phyloP scores from a whole-genome alignment of 2,888 invertebrate genomes.

The Cheilosia scutellata region DNA sequence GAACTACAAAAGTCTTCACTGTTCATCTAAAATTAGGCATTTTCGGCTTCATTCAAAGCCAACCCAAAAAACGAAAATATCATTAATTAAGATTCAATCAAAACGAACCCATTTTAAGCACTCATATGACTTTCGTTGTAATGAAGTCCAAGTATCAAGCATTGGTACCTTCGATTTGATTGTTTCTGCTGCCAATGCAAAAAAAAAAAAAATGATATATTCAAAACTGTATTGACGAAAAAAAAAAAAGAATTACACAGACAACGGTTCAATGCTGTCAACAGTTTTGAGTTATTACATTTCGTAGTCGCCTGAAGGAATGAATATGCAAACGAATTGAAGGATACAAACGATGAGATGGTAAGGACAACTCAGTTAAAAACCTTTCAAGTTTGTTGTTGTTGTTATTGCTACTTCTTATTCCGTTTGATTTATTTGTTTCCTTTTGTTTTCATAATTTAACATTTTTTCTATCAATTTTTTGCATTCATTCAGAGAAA shows the following conservation, averaged over 20 bases:
- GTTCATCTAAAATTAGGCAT: too few relatives aligned
- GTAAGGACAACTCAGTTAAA: slow-evolving; percentile 3
- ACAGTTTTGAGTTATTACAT: slow-evolving; percentile 73
- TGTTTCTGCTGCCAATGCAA: slow-evolving; percentile 2
- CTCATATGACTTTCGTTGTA: neutral
- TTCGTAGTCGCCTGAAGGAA: slow-evolving; percentile 69
- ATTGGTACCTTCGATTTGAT: neutral
- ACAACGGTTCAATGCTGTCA: slow-evolving; percentile 64
- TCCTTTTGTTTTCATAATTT: slow-evolving; percentile 49
- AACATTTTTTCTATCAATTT: slow-evolving; percentile 27
- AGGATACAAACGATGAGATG: slow-evolving; percentile 51
- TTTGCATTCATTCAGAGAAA: slow-evolving; percentile 22
- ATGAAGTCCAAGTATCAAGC: neutral
- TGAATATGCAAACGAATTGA: slow-evolving; percentile 67
- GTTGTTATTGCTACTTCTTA: slow-evolving; percentile 40
- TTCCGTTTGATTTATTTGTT: slow-evolving; percentile 47
- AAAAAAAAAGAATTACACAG: slow-evolving; percentile 29
- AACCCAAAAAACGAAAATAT: too few relatives aligned
- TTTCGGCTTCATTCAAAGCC: too few relatives aligned
- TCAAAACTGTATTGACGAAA: slow-evolving; percentile 39
- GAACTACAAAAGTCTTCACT: too few relatives aligned
- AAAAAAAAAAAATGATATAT: slow-evolving; percentile 9
- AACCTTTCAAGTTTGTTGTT: slow-evolving; percentile 33
- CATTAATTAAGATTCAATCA: too few relatives aligned
- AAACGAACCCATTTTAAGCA: too few relatives aligned